Base-by-base conservation (phyloP, 2,888 invertebrate species). In the Mythimna pallens region DNA sequence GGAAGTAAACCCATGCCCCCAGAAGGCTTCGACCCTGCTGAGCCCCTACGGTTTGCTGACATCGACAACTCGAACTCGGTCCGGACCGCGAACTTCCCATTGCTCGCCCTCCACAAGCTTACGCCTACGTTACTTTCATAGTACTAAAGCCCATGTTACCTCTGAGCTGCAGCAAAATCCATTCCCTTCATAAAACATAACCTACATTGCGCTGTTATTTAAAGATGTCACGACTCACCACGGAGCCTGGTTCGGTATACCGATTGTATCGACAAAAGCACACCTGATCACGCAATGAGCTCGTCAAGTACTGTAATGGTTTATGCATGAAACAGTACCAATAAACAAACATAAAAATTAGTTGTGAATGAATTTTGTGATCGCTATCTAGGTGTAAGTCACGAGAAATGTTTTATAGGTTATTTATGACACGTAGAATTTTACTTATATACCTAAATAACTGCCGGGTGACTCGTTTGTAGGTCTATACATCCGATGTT, bases 281-380 rank as follows among this genome's bases (percentile, higher is more conserved):
- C 34, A 55, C 22, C 43, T 43, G 70, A 78, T 72, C 84, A 84
- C 80, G 83, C 80, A 65, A 80, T 58, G 62, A 34, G 62, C 73
- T 82, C 73, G 74, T 73, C 75, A 73, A 22, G 40, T 57, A 58
- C 43, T 65, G 10, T 74, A 73, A 69, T 82, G 55, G 30, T 74
- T 67, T 68, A 61, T 81, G 58, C 65, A 74, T 70, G 50, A 57
- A 74, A 59, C 57, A 40, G 30, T 61, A 10, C 34, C 25, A 61
- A 30, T 43, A 79, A 76, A 67, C 34, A 54, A 50, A 67, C 25
- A 22, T 81, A 63, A 63, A 70, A 82, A 78, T 78, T 40, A 20
- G 36, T 55, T 12, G 25, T 20, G 17, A 73, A 66, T 72, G 36
- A 63, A 78, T 66, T 63, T 36, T 36, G 17, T 67, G 58, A 55